These are phyloP conservation scores for Sycophaga agraensis DNA, from an alignment of 1,140 invertebrate species.

Conservation along the genomic window DNA sequence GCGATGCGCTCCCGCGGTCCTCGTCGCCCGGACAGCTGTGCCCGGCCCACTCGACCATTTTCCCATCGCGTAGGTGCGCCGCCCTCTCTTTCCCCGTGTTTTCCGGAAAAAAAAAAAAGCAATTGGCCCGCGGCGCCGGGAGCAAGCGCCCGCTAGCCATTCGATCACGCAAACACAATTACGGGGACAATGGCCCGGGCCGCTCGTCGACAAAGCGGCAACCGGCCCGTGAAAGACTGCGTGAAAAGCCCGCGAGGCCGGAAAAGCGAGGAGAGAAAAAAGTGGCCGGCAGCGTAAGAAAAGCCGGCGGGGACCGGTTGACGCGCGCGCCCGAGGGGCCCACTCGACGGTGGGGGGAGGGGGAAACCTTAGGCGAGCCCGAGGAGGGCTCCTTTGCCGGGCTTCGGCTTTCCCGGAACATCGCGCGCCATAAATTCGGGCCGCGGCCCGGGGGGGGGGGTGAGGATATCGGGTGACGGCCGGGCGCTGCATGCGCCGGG, in stretches of 20 bases:
- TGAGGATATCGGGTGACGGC: slow-evolving; percentile 25
- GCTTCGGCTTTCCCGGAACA: slow-evolving; percentile 20
- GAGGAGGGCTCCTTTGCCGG: not conserved
- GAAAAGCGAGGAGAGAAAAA: not conserved
- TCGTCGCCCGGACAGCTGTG: too few species aligned
- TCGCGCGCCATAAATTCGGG: slow-evolving; percentile 15
- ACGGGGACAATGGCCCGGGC: not conserved
- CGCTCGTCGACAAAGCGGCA: slow-evolving; percentile 8
- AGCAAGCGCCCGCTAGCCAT: not conserved
- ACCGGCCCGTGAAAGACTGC: slow-evolving; percentile 9
- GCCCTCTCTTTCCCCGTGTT: too few species aligned
- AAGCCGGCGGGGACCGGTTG: not conserved
- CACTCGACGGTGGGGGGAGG: not conserved
- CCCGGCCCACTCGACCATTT: too few species aligned
- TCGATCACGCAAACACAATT: slow-evolving; percentile 18
- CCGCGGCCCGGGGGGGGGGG: not conserved
- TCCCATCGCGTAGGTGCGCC: too few species aligned
- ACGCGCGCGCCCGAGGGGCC: too few species aligned
- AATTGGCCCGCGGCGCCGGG: too few species aligned
- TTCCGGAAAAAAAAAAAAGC: too few species aligned
- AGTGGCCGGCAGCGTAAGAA: slow-evolving; percentile 16
- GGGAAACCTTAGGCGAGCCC: not conserved
- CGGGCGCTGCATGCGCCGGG: not conserved
- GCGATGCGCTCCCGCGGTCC: too few species aligned
- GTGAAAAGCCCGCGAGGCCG: not conserved